phyloP scores from a whole-genome alignment of 1,140 invertebrate species.

The honey bee (Apis mellifera) region Amel_HAv3.1 CM009932.2:5177001-5177500 shows the following conservation, averaged over 20 bases:
- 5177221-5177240: neutral
- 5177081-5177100: conserved; percentile 2
- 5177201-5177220: neutral
- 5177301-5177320: conserved; percentile 13
- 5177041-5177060: neutral
- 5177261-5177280: neutral
- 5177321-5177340: neutral
- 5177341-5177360: neutral
- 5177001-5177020: too few species aligned
- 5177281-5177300: neutral
- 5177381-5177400: neutral
- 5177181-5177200: too few species aligned
- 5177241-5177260: conserved; percentile 22
- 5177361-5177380: neutral
- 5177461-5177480: neutral
- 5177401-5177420: neutral
- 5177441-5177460: neutral
- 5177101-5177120: neutral
- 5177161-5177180: conserved; percentile 27
- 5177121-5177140: neutral
- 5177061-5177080: neutral
- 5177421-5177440: neutral
- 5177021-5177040: too few species aligned
- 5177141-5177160: neutral
- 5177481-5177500: neutral